Evolutionary conservation across 2,113 vertebrate species (phyloP).

Genomic region (Ceyx cyanopectus): DNA sequence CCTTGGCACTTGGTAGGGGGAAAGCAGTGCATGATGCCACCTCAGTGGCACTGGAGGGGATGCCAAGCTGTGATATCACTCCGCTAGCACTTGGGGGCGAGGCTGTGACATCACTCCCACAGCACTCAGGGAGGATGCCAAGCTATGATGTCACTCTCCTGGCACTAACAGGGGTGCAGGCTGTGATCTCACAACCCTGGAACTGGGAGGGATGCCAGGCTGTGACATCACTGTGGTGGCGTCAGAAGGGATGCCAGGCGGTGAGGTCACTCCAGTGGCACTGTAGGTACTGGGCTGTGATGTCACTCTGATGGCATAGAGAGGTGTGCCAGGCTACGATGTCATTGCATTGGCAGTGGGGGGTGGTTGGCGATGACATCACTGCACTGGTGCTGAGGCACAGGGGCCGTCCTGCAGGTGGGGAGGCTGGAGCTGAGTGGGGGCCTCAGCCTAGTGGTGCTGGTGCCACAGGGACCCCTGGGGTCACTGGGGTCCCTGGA

Average conservation of each 20-base stretch:
- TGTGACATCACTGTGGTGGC: not conserved
- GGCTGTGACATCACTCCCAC: not conserved
- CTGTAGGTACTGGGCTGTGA: not conserved
- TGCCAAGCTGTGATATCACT: not conserved
- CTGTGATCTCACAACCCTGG: not conserved
- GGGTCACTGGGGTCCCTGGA: not conserved
- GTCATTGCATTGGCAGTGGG: not conserved
- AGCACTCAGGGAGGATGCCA: not conserved
- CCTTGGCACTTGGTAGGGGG: not conserved
- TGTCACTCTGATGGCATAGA: not conserved
- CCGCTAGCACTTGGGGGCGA: not conserved
- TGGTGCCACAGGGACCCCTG: not conserved
- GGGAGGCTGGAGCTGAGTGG: not conserved
- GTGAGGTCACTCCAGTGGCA: not conserved
- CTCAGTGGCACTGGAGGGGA: not conserved
- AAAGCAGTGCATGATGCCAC: not conserved
- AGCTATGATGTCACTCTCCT: fast-evolving
- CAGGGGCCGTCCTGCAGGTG: not conserved
- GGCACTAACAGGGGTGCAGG: not conserved
- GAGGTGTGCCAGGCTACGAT: not conserved
- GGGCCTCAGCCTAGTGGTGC: constrained; percentile 35
- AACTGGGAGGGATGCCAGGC: not conserved
- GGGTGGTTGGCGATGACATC: not conserved
- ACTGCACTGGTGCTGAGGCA: not conserved
- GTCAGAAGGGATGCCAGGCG: not conserved